Evolutionary conservation across 30 jellyfish, hydroid and myxozoan genomes (phyloP), one percentile per base, ranked within the genome.

Genomic region (Aurelia aurita): DNA sequence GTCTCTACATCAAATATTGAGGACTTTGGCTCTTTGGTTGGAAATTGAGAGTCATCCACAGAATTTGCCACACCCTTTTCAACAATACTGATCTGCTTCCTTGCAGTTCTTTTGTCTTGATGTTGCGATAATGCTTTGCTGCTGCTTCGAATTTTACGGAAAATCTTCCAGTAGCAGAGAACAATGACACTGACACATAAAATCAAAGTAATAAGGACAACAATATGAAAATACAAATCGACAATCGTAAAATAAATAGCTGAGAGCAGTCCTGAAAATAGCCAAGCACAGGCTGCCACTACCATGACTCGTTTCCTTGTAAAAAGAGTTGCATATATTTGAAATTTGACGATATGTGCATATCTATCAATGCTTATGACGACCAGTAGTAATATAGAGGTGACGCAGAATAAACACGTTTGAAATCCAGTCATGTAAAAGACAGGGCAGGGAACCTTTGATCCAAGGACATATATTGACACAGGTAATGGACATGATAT

Each of bases 331-430:
- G 15, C 21, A 22, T 29, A 44, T 18, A 16, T 45, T 28, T 72
- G 67, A 49, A 31, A 72, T 39, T 27, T 13, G 34, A 72, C 85
- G 14, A 72, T 46, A 15, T 72, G 58, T 14, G 44, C 61, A 44
- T 39, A 72, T 26, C 85, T 45, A n/a, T 72, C 85, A 39, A 72
- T 25, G 85, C 85, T 72, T 69, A 72, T 72, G 20, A 49, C 85
- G 29, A 45, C 73, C 1, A 72, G 85, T 49, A 72, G 70, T 45
- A 72, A 53, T 25, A 72, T 26, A 25, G 85, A 72, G 13, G 85
- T 69, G n/a, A 72, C 16, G 70, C 85, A 72, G 43, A 53, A 72
- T 46, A 72, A 72, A 44, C 74, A 72, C 0, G 85, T 72, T 20
- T 61, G 73, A 22, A 61, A 61, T 19, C 35, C 73, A 20, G 46